Evolutionary conservation across 2,888 invertebrate genomes (phyloP), one percentile per base, ranked within the genome.

Genomic region (Dasypolia templi): DNA sequence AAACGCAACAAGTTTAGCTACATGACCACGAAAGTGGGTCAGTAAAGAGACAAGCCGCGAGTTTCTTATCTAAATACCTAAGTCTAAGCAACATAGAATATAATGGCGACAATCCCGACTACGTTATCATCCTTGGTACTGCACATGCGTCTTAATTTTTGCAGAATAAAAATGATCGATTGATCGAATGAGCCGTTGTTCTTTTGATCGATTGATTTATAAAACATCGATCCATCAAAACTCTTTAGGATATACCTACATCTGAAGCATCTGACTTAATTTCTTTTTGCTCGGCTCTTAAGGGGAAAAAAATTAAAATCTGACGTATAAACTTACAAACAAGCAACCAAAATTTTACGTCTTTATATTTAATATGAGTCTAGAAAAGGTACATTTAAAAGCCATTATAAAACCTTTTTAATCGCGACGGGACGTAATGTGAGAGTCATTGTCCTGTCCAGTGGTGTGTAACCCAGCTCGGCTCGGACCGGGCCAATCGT

Each of bases 371-470:
- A n/a, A n/a, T n/a, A n/a, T n/a, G n/a, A n/a, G n/a, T n/a, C n/a
- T n/a, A n/a, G n/a, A n/a, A n/a, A n/a, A n/a, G n/a, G n/a, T n/a
- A n/a, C n/a, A n/a, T n/a, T n/a, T n/a, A n/a, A 76, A 67, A 70
- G 59, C 35, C 35, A 29, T 53, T n/a, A 74, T 81, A 84, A 80
- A 79, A 82, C 72, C 74, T 81, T 79, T 83, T 74, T 77, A 79
- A 75, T 83, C 72, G 63, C 71, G 74, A 62, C 77, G 79, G 82
- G 87, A 78, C 81, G 81, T 86, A 79, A 84, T 76, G 81, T 74
- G 80, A 85, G 86, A 93, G 95, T 95, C 95, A 93, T 93, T 93
- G 95, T 92, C 95, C 95, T 93, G 91, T 84, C 92, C 93, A 93
- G 89, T 92, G 91, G 92, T 87, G 92, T 93, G 93, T 91, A 92